Evolutionary conservation across 2,797 vertebrate species (phyloP), one percentile per base, ranked within the genome.

Genomic region (Percopsis omiscomaycus): DNA sequence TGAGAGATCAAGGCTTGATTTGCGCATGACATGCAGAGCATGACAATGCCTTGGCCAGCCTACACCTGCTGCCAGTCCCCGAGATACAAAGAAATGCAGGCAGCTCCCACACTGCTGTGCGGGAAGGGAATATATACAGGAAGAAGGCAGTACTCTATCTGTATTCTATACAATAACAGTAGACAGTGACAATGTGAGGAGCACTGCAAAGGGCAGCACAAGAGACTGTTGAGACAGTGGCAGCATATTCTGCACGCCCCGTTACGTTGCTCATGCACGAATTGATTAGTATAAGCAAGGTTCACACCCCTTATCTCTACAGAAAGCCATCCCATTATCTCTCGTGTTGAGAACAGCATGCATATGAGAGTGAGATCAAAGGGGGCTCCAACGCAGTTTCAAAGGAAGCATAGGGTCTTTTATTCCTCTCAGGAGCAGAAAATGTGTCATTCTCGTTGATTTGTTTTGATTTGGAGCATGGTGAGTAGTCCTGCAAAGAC

Each of bases 1-100:
- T 84, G 63, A 78, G 87, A 91, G 92, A 92, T 92, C 89, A 92
- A 93, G 86, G 89, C 84, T 70, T 75, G 79, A 87, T 84, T 92
- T 94, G 89, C 87, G 84, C 86, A 93, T 92, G 91, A 85, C 85
- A 88, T 81, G 82, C 82, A 75, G 87, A 66, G 92, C 89, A 93
- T 92, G 88, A 93, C 93, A 94, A 93, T 89, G 86, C 86, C 86
- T 71, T 75, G 54, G 79, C 75, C 82, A 71, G 85, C 84, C 87
- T 89, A 86, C 74, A 81, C 73, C 84, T 86, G 86, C 83, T 82
- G 87, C 79, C 84, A 80, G 69, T 80, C 83, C 79, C 68, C 54
- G 80, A 66, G 52, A 72, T 79, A 88, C 89, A 91, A 92, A 91
- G 80, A 71, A 75, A 84, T 10, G 57, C 61, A 76, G 83, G 74